These are phyloP conservation scores for Spheniscus humboldti DNA, from an alignment of 2,797 vertebrate genomes.

Conservation along the genomic window DNA sequence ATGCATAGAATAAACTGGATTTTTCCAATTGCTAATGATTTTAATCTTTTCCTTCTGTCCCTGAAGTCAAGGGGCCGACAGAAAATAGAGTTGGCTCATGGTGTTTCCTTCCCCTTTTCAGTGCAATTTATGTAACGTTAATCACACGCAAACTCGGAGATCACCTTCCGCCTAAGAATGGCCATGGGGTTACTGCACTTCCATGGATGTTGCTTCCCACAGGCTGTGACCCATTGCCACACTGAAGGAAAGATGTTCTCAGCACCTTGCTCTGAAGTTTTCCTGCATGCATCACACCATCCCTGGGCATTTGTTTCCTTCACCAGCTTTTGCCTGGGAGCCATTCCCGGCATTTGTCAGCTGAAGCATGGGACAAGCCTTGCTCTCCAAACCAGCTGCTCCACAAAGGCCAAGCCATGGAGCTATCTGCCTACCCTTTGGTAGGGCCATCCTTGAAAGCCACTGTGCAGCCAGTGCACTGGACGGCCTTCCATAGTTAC, in stretches of 20 bases:
- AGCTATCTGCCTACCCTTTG: not conserved
- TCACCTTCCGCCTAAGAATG: not conserved
- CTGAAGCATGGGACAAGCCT: not conserved
- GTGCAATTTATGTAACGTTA: not conserved
- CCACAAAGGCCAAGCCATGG: not conserved
- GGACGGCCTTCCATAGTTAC: not conserved
- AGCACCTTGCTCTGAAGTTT: not conserved
- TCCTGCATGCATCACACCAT: not conserved
- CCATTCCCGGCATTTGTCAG: not conserved
- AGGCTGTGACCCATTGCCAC: not conserved
- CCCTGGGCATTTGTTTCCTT: not conserved
- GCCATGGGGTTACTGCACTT: not conserved
- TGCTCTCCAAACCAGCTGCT: not conserved
- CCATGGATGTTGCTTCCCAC: not conserved
- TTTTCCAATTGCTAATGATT: conserved; percentile 48
- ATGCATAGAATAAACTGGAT: conserved; percentile 43
- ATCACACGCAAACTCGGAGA: not conserved
- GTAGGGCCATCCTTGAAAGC: not conserved
- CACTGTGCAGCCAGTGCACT: not conserved
- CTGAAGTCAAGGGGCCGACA: not conserved
- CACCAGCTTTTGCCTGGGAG: not conserved
- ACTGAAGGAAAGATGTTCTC: not conserved
- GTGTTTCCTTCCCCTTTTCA: not conserved
- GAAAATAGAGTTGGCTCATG: not conserved
- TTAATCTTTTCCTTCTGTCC: conserved; percentile 57